Percentiles rank a stretch among this genome's conserved stretches.
Evolutionary conservation across 2,797 vertebrate species (phyloP).

Genomic region (Taenioides sp.): DNA sequence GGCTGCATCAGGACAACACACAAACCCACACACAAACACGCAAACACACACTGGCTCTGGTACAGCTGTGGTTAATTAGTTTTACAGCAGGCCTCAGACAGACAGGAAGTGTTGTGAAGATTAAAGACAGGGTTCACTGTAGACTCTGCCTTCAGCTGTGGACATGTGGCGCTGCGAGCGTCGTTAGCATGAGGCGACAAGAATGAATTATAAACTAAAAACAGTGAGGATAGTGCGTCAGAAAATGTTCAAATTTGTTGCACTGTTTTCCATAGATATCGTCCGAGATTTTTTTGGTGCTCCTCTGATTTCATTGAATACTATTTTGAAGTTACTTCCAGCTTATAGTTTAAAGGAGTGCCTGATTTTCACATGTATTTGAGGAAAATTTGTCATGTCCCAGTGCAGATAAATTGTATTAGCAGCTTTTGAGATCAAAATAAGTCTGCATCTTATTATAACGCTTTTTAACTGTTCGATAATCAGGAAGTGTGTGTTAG

Average conservation of each 20-base stretch:
- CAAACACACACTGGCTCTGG: conserved; percentile 13
- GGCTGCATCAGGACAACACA: background rate
- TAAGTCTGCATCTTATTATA: no score
- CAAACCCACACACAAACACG: no score
- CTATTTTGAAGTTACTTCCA: no score
- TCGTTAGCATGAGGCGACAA: background rate
- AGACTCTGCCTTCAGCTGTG: conserved; percentile 27
- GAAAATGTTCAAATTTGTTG: background rate
- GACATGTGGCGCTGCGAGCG: background rate
- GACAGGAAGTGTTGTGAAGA: conserved; percentile 56
- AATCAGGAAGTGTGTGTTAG: no score
- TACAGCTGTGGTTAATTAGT: conserved; percentile 66
- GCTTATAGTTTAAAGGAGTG: no score
- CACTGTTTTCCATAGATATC: background rate
- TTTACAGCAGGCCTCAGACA: conserved; percentile 56
- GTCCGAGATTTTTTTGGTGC: no score
- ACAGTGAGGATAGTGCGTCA: background rate
- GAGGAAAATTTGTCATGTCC: no score
- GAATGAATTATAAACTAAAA: background rate
- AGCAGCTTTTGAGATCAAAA: no score
- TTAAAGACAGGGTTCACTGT: conserved; percentile 48
- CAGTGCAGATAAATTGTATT: no score
- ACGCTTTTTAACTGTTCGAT: no score
- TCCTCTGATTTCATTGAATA: no score
- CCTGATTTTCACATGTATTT: no score